Percentiles rank a stretch among this genome's conserved stretches.
Evolutionary conservation across 2,113 vertebrate species (phyloP).

Genomic region (Proterorhinus semilunaris): DNA sequence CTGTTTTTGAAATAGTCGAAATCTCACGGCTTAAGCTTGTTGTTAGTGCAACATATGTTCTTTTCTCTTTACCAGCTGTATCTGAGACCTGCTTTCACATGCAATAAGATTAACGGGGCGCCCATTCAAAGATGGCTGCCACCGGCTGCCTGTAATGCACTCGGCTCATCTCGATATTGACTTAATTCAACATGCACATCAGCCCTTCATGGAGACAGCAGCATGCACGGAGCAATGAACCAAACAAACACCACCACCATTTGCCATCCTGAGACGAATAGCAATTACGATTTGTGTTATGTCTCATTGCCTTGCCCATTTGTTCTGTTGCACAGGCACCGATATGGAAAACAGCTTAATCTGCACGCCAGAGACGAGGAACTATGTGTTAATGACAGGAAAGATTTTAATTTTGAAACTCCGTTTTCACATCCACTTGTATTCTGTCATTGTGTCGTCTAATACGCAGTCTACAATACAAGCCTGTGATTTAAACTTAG

Average conservation of each 20-base stretch:
- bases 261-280: conserved; percentile 60
- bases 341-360: conserved; percentile 55
- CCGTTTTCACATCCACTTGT: conserved; percentile 18
- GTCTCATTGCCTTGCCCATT: conserved; percentile 64
- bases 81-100: conserved; percentile 10
- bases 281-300: conserved; percentile 64
- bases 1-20: not conserved
- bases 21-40: not conserved
- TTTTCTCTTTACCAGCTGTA: conserved; percentile 2
- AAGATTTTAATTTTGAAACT: conserved; percentile 52
- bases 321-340: conserved; percentile 48
- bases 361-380: conserved; percentile 35
- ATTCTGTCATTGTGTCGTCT: conserved; percentile 3
- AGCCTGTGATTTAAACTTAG: not conserved
- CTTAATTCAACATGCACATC: conserved; percentile 61
- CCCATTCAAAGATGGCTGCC: conserved; percentile 28
- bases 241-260: conserved; percentile 63
- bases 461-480: not conserved
- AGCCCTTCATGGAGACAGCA: conserved; percentile 27
- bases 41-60: not conserved
- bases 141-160: conserved; percentile 33
- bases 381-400: conserved; percentile 43
- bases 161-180: conserved; percentile 44
- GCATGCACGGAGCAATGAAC: conserved; percentile 50
- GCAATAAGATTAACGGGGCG: conserved; percentile 41